Conservation (phyloP, 2,888 invertebrate species). For the Bombylius discolor region DNA sequence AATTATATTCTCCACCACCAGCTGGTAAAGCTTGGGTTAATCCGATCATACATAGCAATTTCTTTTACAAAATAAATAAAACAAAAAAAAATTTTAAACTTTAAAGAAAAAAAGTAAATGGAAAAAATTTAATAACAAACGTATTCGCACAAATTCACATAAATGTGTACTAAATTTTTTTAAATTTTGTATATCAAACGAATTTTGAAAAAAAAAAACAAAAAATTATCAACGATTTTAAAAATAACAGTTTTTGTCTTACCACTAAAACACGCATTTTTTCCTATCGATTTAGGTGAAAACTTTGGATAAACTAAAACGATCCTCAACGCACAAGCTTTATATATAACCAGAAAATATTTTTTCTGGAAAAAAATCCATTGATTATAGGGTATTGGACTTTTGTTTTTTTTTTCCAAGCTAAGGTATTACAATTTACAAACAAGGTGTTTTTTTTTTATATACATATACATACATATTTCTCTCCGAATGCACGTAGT, state of each 20-base stretch:
- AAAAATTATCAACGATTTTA: too few relatives aligned
- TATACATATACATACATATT: too few relatives aligned
- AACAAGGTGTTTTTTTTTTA: background rate
- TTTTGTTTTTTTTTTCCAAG: too few relatives aligned
- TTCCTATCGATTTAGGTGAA: too few relatives aligned
- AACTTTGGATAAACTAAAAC: background rate
- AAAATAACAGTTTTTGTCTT: background rate
- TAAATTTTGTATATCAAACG: too few relatives aligned
- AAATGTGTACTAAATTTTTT: too few relatives aligned
- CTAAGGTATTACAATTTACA: background rate
- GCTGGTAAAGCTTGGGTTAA: constrained; percentile 3
- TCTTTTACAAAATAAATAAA: background rate
- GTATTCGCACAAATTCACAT: too few relatives aligned
- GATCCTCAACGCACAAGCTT: background rate
- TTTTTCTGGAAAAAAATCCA: background rate
- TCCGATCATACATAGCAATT: constrained; percentile 4
- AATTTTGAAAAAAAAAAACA: too few relatives aligned
- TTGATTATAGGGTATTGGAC: too few relatives aligned
- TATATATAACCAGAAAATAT: background rate
- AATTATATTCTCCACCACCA: background rate
- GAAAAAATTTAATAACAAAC: too few relatives aligned
- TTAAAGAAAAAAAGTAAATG: too few relatives aligned
- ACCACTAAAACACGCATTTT: constrained; percentile 6
- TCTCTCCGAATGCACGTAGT: too few relatives aligned
- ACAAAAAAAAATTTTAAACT: background rate